Evolutionary conservation across 2,113 vertebrate genomes (phyloP).

Genomic region (Edolisoma coerulescens): DNA sequence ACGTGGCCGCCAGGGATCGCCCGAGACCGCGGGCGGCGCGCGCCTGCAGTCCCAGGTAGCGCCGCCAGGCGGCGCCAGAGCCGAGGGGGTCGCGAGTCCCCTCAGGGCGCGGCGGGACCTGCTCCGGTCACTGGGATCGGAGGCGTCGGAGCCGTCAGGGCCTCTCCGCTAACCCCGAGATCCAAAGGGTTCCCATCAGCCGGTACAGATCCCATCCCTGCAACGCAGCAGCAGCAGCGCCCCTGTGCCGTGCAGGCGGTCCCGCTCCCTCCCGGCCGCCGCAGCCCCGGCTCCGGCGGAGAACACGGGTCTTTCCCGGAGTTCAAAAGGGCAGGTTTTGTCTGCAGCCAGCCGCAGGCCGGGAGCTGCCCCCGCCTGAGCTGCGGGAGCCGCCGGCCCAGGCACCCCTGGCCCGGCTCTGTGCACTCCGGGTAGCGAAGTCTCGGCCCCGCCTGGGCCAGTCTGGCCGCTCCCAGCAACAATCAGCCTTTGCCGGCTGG

Average conservation of each 20-base stretch:
- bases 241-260: background rate
- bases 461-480: background rate
- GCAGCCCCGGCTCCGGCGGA: background rate
- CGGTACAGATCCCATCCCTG: background rate
- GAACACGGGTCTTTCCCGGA: no score
- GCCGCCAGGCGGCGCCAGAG: background rate
- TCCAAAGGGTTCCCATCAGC: background rate
- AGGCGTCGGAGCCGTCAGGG: background rate
- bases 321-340: accelerated
- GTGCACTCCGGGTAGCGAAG: background rate
- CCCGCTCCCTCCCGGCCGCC: background rate
- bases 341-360: background rate
- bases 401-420: background rate
- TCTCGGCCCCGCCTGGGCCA: background rate
- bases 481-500: background rate
- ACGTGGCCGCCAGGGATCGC: background rate
- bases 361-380: background rate
- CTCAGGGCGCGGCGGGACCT: background rate
- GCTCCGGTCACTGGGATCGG: accelerated
- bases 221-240: background rate
- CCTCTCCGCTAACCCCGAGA: background rate
- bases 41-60: accelerated
- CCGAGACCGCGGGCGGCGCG: background rate
- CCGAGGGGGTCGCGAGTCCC: background rate
- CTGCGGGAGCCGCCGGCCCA: background rate